Evolutionary conservation across 2,797 vertebrate genomes (phyloP), one percentile per base, ranked within the genome.

Genomic region (Sebastiscus albofasciatus): DNA sequence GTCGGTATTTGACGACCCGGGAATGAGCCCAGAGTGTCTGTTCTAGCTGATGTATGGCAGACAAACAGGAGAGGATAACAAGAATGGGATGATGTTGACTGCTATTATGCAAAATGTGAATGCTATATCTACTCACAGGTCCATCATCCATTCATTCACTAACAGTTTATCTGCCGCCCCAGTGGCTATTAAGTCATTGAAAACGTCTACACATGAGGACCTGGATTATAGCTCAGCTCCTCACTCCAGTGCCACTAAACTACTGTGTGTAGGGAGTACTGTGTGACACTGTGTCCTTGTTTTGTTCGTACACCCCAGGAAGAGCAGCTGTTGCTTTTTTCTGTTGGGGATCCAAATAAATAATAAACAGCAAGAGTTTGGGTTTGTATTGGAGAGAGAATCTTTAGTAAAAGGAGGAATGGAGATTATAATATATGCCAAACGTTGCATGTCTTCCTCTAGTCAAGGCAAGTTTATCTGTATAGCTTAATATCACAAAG

Each of bases 301-400:
- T 82, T 83, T 77, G 65, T 75, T 84, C 72, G 5, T 55, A 72
- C 42, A 72, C 42, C 36, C 5, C 58, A 33, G 59, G 34, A 79
- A 54, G 59, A 86, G 54, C 75, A 87, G 67, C 79, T 75, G 75
- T 33, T 80, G 67, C 54, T 20, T 83, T 83, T 73, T 64, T 79
- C 72, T 79, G 49, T 29, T 36, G 18, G 46, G 27, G 33, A 78
- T 78, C 36, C 69, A 75, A 75, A 83, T 49, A 76, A 67, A 77
- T 65, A 66, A 82, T 11, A 52, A 67, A 65, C 67, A 76, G 76
- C 61, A 42, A 70, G 31, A 67, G 33, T 70, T 60, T 65, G 36
- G 10, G 58, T 36, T 36, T 61, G 65, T 73, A 55, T 12, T 11
- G 3, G 10, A 13, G 27, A 62, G 27, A 39, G 5, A 71, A 22